Conservation (phyloP, 2,888 invertebrate genomes). For the Eupeodes latifasciatus region DNA sequence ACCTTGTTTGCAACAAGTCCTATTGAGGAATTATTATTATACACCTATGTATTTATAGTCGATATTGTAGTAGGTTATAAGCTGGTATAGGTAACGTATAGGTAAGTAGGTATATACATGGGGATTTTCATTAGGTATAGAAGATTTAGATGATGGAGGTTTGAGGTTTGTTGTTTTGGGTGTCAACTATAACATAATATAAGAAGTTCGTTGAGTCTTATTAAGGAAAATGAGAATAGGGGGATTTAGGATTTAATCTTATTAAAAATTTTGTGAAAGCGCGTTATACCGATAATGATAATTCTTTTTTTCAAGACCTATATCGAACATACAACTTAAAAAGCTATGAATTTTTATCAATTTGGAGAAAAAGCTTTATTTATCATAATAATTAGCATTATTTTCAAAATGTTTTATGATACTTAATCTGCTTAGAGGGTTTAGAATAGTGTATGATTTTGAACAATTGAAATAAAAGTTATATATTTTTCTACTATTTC, state of each 20-base stretch:
- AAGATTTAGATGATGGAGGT: conserved; percentile 15
- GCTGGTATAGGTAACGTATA: no score
- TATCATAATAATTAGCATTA: background rate
- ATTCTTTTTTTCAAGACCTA: background rate
- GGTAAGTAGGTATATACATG: background rate
- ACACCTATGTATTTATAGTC: background rate
- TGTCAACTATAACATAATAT: no score
- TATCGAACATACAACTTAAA: background rate
- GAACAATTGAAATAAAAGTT: background rate
- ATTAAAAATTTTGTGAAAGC: conserved; percentile 1
- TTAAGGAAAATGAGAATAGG: background rate
- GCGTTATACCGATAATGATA: conserved; percentile 4
- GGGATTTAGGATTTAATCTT: background rate
- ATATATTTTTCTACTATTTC: no score
- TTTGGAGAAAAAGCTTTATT: background rate
- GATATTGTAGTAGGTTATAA: no score
- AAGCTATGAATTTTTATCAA: conserved; percentile 34
- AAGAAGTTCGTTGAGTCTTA: background rate
- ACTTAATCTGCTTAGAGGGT: background rate
- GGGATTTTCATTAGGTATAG: conserved; percentile 30
- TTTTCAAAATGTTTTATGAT: conserved; percentile 2
- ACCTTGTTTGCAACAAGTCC: conserved; percentile 69
- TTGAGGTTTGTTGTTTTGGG: conserved; percentile 18
- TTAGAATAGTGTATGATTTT: background rate
- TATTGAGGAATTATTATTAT: conserved; percentile 27